These are phyloP conservation scores for Procapra przewalskii DNA, from an alignment of 2,113 vertebrate genomes.

Conservation along the genomic window DNA sequence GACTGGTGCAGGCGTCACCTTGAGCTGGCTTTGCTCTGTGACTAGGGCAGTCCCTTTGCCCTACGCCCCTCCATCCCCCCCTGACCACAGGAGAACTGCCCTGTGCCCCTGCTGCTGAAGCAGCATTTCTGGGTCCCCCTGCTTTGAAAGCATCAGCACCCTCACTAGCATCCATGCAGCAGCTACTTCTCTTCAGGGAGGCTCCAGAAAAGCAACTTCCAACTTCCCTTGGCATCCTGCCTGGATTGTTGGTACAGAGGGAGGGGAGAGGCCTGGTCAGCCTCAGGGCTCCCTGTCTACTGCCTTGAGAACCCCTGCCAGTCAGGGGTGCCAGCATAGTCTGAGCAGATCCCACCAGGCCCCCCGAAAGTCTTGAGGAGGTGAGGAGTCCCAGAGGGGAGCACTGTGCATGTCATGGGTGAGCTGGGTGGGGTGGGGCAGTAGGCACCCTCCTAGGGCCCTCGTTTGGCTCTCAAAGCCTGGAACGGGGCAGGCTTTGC, in stretches of 20 bases:
- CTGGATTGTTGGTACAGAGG: background rate
- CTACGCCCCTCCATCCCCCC: background rate
- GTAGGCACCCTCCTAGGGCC: background rate
- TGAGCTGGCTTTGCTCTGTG: background rate
- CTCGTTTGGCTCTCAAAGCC: background rate
- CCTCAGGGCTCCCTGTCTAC: background rate
- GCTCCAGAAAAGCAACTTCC: background rate
- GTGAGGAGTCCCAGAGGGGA: background rate
- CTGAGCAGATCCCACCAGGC: background rate
- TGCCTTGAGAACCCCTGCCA: background rate
- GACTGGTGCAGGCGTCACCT: background rate
- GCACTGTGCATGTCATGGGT: background rate
- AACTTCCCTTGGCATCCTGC: background rate
- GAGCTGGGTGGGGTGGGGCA: too few species aligned
- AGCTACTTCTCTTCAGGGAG: background rate
- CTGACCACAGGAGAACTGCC: too few species aligned
- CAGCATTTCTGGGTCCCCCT: background rate
- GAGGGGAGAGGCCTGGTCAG: background rate
- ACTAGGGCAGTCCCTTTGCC: background rate
- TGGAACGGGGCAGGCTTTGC: background rate
- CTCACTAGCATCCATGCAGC: background rate
- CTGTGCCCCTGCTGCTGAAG: background rate
- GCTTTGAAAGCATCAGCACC: too few species aligned
- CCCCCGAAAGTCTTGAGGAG: background rate
- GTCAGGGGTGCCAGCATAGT: background rate